phyloP scores from a whole-genome alignment of 1,140 invertebrate genomes.

The Papilio aristodemus region DNA sequence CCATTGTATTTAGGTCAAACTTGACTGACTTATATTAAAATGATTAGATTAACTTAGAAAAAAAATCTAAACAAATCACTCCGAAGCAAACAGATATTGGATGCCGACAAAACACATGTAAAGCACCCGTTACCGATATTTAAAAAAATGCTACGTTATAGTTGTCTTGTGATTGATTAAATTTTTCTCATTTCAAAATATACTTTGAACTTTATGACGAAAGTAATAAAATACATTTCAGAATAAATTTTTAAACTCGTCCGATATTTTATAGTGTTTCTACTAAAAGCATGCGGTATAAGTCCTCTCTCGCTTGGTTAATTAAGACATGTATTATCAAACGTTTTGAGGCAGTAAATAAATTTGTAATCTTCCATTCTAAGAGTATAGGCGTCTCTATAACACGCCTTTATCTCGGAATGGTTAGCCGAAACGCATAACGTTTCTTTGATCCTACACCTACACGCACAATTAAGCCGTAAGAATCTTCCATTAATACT shows the following conservation, averaged over 20 bases:
- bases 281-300: constrained; percentile 49
- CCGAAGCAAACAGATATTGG: constrained; percentile 66
- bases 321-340: constrained; percentile 80
- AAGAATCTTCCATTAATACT: constrained; percentile 70
- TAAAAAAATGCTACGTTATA: constrained; percentile 42
- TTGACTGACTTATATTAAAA: constrained; percentile 33
- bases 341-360: constrained; percentile 78
- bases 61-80: constrained; percentile 59
- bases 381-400: constrained; percentile 69
- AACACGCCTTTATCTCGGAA: constrained; percentile 69
- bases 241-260: constrained; percentile 37
- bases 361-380: constrained; percentile 74
- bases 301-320: constrained; percentile 68
- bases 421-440: constrained; percentile 69
- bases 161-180: constrained; percentile 37
- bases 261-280: constrained; percentile 31
- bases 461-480: constrained; percentile 66
- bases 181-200: constrained; percentile 32
- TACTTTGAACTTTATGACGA: constrained; percentile 35
- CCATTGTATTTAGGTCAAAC: constrained; percentile 32
- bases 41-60: constrained; percentile 48
- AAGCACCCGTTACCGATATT: constrained; percentile 59
- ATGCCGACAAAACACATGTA: constrained; percentile 70
- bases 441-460: constrained; percentile 75
- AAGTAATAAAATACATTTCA: constrained; percentile 42